Evolutionary conservation across 1,140 invertebrate species (phyloP).

Genomic region (Papilio aristodemus): DNA sequence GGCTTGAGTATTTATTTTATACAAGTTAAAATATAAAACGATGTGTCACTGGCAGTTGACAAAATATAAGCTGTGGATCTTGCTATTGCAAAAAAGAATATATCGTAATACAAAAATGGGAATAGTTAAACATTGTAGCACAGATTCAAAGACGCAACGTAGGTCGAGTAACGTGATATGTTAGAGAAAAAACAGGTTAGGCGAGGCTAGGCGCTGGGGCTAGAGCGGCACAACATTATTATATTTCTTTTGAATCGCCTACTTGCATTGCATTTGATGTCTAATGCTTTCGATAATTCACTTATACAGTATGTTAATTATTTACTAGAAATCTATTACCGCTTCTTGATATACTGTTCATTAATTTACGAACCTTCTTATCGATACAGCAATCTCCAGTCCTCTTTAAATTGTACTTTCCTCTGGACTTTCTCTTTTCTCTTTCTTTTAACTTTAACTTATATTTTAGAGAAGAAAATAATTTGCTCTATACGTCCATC

Average conservation of each 20-base stretch:
- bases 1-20: too few relatives aligned
- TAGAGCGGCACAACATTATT: conserved; percentile 47
- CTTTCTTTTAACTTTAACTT: too few relatives aligned
- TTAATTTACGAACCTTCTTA: too few relatives aligned
- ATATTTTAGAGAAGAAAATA: too few relatives aligned
- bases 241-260: conserved; percentile 47
- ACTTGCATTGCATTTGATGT: conserved; percentile 28
- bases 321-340: background rate
- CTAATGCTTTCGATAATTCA: conserved; percentile 24
- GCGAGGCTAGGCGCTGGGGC: conserved; percentile 40
- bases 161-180: conserved; percentile 54
- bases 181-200: conserved; percentile 67
- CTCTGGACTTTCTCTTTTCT: too few relatives aligned
- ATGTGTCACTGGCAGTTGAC: background rate
- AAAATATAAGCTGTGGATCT: background rate
- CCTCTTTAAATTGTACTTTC: too few relatives aligned
- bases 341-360: background rate
- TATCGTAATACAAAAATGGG: background rate
- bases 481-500: too few relatives aligned
- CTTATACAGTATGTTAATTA: background rate
- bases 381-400: too few relatives aligned
- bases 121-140: conserved; percentile 34
- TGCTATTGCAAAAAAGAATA: background rate
- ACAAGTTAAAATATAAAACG: background rate
- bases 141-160: conserved; percentile 30